Conservation (phyloP, 35 echinoderm and acorn worm species). For the Diadema setosum region DNA sequence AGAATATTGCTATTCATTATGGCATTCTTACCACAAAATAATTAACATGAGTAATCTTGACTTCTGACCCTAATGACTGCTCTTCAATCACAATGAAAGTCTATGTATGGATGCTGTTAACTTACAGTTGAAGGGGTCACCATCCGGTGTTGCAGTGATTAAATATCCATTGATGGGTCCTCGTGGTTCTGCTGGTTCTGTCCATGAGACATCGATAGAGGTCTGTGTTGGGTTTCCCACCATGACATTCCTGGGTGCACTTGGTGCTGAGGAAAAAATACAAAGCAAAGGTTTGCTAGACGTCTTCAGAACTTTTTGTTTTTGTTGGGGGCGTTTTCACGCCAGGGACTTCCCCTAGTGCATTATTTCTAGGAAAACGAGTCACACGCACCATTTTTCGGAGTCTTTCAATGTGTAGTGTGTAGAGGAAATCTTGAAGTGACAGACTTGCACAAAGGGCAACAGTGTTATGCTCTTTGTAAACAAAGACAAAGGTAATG, state of each 20-base stretch:
- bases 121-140: no score
- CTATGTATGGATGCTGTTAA: no score
- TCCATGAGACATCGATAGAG: neutral
- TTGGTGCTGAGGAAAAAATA: neutral
- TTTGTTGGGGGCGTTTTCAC: neutral
- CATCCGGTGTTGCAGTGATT: neutral
- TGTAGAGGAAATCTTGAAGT: no score
- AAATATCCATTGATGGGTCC: neutral
- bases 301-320: neutral
- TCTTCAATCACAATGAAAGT: no score
- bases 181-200: neutral
- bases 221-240: neutral
- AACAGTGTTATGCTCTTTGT: no score
- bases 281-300: neutral
- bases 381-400: no score
- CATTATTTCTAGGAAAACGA: no score
- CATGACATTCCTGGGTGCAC: neutral
- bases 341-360: neutral
- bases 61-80: no score
- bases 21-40: neutral
- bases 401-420: no score
- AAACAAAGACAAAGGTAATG: no score
- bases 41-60: no score
- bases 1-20: neutral
- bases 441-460: no score